A percentile compares a stretch with the other conserved stretches of the same genome.
Conservation (phyloP, 2,797 vertebrate genomes). For the Rhinophrynus dorsalis region DNA sequence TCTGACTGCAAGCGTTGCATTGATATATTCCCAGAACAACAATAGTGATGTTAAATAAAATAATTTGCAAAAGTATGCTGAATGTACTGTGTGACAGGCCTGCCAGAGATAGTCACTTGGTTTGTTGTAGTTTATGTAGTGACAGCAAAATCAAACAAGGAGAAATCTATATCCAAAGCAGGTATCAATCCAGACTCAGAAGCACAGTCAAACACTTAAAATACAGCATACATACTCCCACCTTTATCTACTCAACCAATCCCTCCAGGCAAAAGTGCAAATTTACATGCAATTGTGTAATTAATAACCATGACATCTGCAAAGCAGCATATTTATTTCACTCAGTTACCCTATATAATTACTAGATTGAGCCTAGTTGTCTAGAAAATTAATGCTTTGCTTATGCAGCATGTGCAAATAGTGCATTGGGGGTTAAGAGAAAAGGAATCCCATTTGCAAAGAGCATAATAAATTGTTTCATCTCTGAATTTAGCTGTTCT, state of each 20-base stretch:
- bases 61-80: too few species aligned
- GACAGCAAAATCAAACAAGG: too few species aligned
- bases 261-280: conserved; percentile 47
- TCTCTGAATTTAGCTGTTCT: conserved; percentile 93
- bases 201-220: neutral
- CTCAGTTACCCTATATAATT: conserved; percentile 89
- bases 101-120: too few species aligned
- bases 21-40: too few species aligned
- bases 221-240: neutral
- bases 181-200: neutral
- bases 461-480: conserved; percentile 92
- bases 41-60: too few species aligned
- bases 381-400: conserved; percentile 86
- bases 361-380: conserved; percentile 87
- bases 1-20: too few species aligned
- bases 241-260: neutral
- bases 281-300: conserved; percentile 67
- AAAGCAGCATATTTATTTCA: conserved; percentile 86
- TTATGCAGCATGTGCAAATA: conserved; percentile 83
- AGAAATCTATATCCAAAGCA: neutral
- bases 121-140: too few species aligned
- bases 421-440: conserved; percentile 85
- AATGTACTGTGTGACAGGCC: too few species aligned
- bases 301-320: conserved; percentile 78
- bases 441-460: conserved; percentile 84